phyloP scores from a whole-genome alignment of 2,113 vertebrate species.

The Mohoua ochrocephala region DNA sequence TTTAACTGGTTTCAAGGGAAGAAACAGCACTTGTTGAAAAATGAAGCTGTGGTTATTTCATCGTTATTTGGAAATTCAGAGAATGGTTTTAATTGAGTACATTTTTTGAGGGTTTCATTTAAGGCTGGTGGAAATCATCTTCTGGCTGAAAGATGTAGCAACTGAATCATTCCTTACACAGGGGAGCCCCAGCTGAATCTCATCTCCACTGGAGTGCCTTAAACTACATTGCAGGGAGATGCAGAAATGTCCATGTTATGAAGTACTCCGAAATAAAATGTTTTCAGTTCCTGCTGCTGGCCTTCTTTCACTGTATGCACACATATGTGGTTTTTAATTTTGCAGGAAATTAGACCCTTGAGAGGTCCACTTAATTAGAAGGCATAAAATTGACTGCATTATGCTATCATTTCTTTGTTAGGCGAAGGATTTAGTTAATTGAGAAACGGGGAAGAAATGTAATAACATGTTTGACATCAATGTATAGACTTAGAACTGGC shows the following conservation, averaged over 20 bases:
- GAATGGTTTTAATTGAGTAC: neutral
- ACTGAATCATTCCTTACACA: neutral
- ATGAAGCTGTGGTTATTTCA: neutral
- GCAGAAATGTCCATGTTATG: neutral
- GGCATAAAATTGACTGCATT: neutral
- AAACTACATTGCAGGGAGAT: neutral
- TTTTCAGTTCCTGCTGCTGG: neutral
- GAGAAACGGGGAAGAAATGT: neutral
- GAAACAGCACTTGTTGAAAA: neutral
- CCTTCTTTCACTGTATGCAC: neutral
- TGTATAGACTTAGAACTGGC: neutral
- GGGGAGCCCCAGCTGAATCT: neutral
- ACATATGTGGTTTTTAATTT: neutral
- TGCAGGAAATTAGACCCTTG: neutral
- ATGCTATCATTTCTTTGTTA: neutral
- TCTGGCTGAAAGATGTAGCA: neutral
- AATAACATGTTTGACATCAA: neutral
- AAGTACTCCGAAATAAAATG: neutral
- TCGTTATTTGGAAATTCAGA: neutral
- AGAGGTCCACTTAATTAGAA: slow-evolving; percentile 35
- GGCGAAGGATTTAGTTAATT: neutral
- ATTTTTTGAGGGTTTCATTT: neutral
- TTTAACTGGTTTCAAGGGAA: neutral
- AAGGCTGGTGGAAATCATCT: neutral
- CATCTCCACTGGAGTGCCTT: neutral